Base-by-base conservation (phyloP, 2,113 vertebrate species). In the Chaetura pelagica region DNA sequence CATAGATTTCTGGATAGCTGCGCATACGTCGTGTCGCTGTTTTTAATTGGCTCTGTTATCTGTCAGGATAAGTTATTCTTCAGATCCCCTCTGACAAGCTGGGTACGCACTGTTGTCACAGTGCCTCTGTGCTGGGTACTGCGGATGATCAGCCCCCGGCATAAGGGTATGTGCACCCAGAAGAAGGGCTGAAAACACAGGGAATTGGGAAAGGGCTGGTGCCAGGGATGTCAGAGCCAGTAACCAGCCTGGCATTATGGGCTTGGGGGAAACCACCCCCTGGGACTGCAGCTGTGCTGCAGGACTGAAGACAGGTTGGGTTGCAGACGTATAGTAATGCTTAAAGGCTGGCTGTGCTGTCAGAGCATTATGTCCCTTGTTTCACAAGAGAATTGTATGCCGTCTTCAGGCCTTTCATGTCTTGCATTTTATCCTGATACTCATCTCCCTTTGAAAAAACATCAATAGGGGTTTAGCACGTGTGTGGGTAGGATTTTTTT, bases 41-140 rank as follows among this genome's bases (percentile, higher is more conserved):
- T 81, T 94, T 79, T 87, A 72, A 61, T 46, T 64, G 64, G 26
- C 42, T 76, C 51, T 61, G n/a, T 59, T 85, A 51, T 73, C 85
- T 90, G 63, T 63, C 89, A 67, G 74, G 38, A 12, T 10, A 10
- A 72, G 62, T 78, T 52, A 15, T 81, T 81, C 66, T 59, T 55
- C 52, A 48, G 85, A 51, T 77, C 9, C 52, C 3, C 4, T 71
- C 66, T 84, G 78, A 27, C 44, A 30, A 67, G 58, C 34, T 38
- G 59, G 46, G 38, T 51, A 18, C 0, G 1, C 2, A 2, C 20
- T 63, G 34, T 46, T 10, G 5, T 49, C 10, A 0, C 0, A 1
- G 48, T 57, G 44, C 19, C 61, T 52, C 55, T 29, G 29, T 27
- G 51, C 30, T 9, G 74, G 30, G 24, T 30, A 0, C 48, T 40